Percentiles rank a stretch among this genome's conserved stretches.
These are phyloP conservation scores for Cotesia chilonis DNA, from an alignment of 1,140 invertebrate species.

Conservation along the genomic window DNA sequence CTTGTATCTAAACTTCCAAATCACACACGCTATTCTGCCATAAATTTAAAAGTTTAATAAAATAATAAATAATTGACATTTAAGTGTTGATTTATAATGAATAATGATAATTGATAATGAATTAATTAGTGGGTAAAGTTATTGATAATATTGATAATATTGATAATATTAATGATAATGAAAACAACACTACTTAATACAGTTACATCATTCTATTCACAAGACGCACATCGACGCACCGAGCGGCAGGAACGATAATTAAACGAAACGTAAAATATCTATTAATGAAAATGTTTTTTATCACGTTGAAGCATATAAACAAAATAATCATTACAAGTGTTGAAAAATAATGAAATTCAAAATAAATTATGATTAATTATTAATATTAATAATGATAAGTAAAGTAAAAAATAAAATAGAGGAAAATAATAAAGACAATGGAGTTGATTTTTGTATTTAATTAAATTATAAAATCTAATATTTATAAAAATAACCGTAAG, in stretches of 20 bases:
- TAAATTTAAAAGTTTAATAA: no score
- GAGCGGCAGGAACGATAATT: conserved; percentile 27
- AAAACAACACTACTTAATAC: background rate
- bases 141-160: background rate
- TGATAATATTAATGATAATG: background rate
- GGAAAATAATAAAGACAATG: conserved; percentile 25
- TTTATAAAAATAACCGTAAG: conserved; percentile 19
- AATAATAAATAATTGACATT: no score
- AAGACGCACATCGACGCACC: conserved; percentile 31
- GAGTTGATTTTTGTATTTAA: conserved; percentile 48
- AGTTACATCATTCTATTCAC: conserved; percentile 23
- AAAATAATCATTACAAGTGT: conserved; percentile 23
- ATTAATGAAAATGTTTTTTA: conserved; percentile 42
- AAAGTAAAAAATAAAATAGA: conserved; percentile 8
- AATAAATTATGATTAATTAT: conserved; percentile 2
- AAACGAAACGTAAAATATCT: conserved; percentile 36
- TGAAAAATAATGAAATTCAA: conserved; percentile 27
- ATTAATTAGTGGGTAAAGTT: background rate
- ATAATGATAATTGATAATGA: background rate
- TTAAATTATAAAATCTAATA: conserved; percentile 33
- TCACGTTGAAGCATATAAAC: conserved; percentile 32
- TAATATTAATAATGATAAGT: conserved; percentile 15
- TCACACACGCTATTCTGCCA: no score
- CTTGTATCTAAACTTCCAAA: conserved; percentile 16
- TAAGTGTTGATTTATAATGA: no score